A percentile compares a stretch with the other conserved stretches of the same genome.
phyloP scores from a whole-genome alignment of 1,140 invertebrate species.

The Papilio xuthus region DNA sequence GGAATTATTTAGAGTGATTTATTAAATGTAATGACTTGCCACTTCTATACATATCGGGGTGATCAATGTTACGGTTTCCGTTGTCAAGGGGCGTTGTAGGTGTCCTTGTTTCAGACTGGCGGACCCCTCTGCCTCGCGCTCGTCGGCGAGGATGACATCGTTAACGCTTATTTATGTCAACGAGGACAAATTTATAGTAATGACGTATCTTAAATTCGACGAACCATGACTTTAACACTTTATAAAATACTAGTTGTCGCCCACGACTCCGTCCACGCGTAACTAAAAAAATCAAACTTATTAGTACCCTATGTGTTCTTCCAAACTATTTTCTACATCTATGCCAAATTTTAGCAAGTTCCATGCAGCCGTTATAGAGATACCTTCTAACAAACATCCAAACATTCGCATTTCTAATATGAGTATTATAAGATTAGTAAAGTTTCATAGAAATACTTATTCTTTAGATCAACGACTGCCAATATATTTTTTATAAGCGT shows the following conservation, averaged over 20 bases:
- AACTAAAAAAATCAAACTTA: too few relatives aligned
- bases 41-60: not conserved
- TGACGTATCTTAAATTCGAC: slow-evolving; percentile 25
- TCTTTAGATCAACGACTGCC: not conserved
- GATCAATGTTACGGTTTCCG: slow-evolving; percentile 4
- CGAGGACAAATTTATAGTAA: slow-evolving; percentile 31
- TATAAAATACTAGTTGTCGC: too few relatives aligned
- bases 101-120: slow-evolving; percentile 9
- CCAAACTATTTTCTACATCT: too few relatives aligned
- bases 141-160: slow-evolving; percentile 27
- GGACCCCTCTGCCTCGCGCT: slow-evolving; percentile 5
- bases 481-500: not conserved
- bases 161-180: slow-evolving; percentile 32
- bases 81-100: not conserved
- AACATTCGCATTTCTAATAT: too few relatives aligned
- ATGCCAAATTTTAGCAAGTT: too few relatives aligned
- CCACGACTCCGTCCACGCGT: too few relatives aligned
- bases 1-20: not conserved
- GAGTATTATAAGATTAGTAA: too few relatives aligned
- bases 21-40: not conserved
- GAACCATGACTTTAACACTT: slow-evolving; percentile 13
- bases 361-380: too few relatives aligned
- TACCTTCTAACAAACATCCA: too few relatives aligned
- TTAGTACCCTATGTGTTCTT: too few relatives aligned
- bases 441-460: not conserved